A percentile compares a stretch with the other conserved stretches of the same genome.
These are phyloP conservation scores for Morone chrysops DNA, from an alignment of 2,113 vertebrate genomes.

Conservation along the genomic window DNA sequence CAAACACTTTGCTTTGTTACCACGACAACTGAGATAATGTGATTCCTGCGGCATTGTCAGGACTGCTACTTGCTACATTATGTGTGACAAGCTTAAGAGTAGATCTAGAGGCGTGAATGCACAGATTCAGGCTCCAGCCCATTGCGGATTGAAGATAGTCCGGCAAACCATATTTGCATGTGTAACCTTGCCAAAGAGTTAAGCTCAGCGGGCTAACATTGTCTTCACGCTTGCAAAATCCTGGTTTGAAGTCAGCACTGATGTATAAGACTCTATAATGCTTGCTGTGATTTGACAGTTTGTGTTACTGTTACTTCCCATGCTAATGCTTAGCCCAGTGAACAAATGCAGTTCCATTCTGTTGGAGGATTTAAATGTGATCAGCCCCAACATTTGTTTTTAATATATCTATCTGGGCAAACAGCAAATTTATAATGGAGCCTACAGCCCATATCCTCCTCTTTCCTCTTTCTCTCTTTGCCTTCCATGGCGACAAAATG, in stretches of 20 bases:
- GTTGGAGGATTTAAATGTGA: conserved; percentile 70
- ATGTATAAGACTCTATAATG: conserved; percentile 69
- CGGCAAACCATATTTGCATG: conserved; percentile 68
- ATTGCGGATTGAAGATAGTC: conserved; percentile 73
- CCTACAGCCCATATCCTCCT: conserved; percentile 64
- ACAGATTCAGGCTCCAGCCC: conserved; percentile 58
- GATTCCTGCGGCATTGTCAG: conserved; percentile 81
- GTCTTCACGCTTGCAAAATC: conserved; percentile 61
- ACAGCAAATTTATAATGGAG: conserved; percentile 77
- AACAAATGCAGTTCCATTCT: conserved; percentile 50
- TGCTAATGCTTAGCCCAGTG: conserved; percentile 53
- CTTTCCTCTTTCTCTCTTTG: conserved; percentile 62
- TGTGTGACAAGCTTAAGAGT: conserved; percentile 81
- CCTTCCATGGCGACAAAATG: conserved; percentile 84
- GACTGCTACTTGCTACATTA: conserved; percentile 76
- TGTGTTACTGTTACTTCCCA: conserved; percentile 56
- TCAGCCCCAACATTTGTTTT: conserved; percentile 64
- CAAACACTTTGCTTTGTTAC: conserved; percentile 89
- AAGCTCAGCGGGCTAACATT: conserved; percentile 68
- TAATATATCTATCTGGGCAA: conserved; percentile 72
- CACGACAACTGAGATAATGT: conserved; percentile 87
- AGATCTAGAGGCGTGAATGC: conserved; percentile 69
- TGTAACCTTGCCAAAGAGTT: conserved; percentile 74
- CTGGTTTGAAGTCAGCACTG: conserved; percentile 62
- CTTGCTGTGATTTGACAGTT: conserved; percentile 69